Base-by-base conservation (phyloP, 2,888 invertebrate species). In the Nycteola revayana region DNA sequence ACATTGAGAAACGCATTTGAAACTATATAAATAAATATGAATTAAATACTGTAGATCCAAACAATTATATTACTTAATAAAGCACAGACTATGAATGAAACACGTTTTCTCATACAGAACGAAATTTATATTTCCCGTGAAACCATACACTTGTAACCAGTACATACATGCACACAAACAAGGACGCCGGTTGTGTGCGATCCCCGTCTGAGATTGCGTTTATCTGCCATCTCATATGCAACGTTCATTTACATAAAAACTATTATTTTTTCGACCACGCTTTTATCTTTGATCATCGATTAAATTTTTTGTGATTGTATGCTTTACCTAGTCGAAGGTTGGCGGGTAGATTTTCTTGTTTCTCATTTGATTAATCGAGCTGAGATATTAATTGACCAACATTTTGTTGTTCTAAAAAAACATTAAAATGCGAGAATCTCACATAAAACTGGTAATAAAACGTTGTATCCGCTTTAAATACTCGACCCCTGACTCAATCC, bases 211-310 rank as follows among this genome's bases (percentile, higher is more conserved):
- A 56, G 67, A 68, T 69, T 54, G 48, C 45, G 26, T 42, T 45
- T 64, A 70, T 71, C 71, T 60, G 42, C 42, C 51, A 65, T 65
- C 71, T 72, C 69, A 56, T 60, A 50, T 67, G 70, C 75, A 72
- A 69, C 62, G 60, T 75, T 77, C 73, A 79, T 81, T 79, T 79
- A 78, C 79, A 79, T 79, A 71, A 70, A 67, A 79, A 72, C 75
- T 76, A 77, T 78, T 77, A 78, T 76, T 75, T 74, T 71, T 78
- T 66, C 59, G 51, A 50, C 54, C 50, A 50, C 50, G 38, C 46
- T 35, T 49, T 65, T 69, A 67, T 75, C 68, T 66, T 59, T 46
- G 60, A 56, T 58, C 63, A 66, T 68, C 67, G 66, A 73, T 74
- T 68, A 72, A 66, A 52, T 67, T 21, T 71, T 66, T 72, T 62